phyloP scores from a whole-genome alignment of 2,113 vertebrate species.

The Xiphias gladius region DNA sequence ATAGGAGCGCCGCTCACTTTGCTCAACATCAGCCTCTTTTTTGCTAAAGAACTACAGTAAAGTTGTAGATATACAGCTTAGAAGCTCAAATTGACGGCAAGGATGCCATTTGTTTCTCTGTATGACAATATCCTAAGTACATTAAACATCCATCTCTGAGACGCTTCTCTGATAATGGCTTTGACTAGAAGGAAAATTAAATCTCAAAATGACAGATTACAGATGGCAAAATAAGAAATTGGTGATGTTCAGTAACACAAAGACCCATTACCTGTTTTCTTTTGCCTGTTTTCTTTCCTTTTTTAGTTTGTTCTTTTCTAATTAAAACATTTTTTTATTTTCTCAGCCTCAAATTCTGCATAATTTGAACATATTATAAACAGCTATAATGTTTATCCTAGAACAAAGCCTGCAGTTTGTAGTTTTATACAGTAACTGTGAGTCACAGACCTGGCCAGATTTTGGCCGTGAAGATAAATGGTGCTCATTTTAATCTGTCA shows the following conservation, averaged over 20 bases:
- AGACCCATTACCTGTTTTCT: neutral
- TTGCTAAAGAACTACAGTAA: slow-evolving; percentile 1
- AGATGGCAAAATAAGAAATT: slow-evolving; percentile 18
- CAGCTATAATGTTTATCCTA: neutral
- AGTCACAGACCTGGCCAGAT: slow-evolving; percentile 10
- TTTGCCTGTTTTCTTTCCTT: neutral
- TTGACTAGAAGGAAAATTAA: slow-evolving; percentile 37
- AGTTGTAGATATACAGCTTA: slow-evolving; percentile 7
- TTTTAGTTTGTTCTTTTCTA: neutral
- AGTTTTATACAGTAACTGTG: neutral
- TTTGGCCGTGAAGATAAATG: slow-evolving; percentile 50
- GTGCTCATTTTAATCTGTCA: slow-evolving; percentile 36
- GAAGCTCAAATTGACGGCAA: slow-evolving; percentile 16
- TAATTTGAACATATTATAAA: neutral
- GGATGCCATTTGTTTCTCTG: slow-evolving; percentile 25
- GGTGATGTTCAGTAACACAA: slow-evolving; percentile 20
- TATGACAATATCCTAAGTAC: slow-evolving; percentile 1
- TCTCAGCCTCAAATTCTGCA: neutral
- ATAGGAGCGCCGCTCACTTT: neutral
- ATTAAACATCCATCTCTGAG: slow-evolving; percentile 39
- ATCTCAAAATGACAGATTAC: slow-evolving; percentile 43
- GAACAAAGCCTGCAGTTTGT: neutral
- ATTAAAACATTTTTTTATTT: neutral
- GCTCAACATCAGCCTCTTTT: neutral
- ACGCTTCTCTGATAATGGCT: slow-evolving; percentile 24